Base-by-base conservation (phyloP, 2,113 vertebrate genomes). In the Siniperca knerii region DNA sequence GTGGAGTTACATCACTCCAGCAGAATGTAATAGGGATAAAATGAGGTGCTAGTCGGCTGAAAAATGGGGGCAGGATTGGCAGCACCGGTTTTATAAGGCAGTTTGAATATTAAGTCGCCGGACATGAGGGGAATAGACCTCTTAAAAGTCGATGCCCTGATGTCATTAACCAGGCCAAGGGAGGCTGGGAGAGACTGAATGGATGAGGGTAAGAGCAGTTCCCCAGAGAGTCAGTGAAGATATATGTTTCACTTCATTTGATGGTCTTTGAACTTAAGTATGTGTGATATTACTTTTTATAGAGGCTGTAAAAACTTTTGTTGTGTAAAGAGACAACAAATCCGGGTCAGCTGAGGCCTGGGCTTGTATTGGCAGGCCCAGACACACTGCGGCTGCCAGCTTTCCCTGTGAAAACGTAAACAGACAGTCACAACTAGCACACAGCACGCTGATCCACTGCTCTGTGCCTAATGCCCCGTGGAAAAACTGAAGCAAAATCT, bases 381-480 rank as follows among this genome's bases (percentile, higher is more conserved):
- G 86, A 79, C 79, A 35, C 86, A 71, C 62, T 3, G 83, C 16
- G 8, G 89, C 91, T 90, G 91, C 89, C 86, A 91, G 84, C 81
- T 83, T 87, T 89, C 84, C 66, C 87, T 73, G 89, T 83, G 85
- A 87, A 88, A 91, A 91, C 84, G 75, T 92, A 91, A 95, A 91
- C 89, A 90, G 87, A 87, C 77, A 74, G 82, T 89, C 83, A 82
- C 76, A 89, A 85, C 79, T n/a, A 88, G 90, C 89, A 83, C 89
- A 87, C 73, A 67, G 82, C 52, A 3, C 37, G 6, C 66, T 89
- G 89, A 93, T 89, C 88, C 79, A 77, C 81, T 48, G 71, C 83
- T 89, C 88, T 69, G 82, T 79, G 71, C 85, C 75, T 87, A 88
- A 90, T 79, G 74, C 84, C 81, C 79, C 33, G 55, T 88, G 90